Evolutionary conservation across 2,888 invertebrate genomes (phyloP), one percentile per base, ranked within the genome.

Genomic region (Petrolisthes cinctipes): DNA sequence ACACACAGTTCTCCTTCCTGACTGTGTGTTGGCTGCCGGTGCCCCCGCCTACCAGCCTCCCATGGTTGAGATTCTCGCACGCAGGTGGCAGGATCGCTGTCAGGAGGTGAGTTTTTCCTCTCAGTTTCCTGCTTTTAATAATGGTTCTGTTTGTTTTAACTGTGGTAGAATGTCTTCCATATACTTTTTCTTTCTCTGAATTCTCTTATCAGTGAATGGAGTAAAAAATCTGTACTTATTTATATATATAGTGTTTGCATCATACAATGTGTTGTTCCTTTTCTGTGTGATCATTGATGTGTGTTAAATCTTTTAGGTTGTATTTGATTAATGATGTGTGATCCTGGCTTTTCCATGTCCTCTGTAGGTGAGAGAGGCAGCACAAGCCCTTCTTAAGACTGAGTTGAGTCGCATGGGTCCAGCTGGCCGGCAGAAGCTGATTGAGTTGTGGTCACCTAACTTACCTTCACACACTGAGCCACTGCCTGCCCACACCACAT

Each of bases 71-170:
- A 97, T 98, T 95, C 94, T 99, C 94, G 99, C 99, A 0, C 95
- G 98, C 23, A 94, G 98, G 90, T 99, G 99, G 99, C 99, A 99
- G 93, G 99, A 99, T 93, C 97, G 98, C 92, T 99, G 99, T 93
- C 95, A 99, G 5, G 99, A 99, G 94, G 98, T 98, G 80, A 87
- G 71, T 57, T 5, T 17, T 37, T 37, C 37, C 37, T 37, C 37
- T 0, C 2, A 1, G 37, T 37, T 37, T 66, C 66, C 66, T 66
- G 3, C 11, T n/a, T n/a, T 2, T 66, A 66, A 66, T 14, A 66
- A 66, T 66, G 1, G 14, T 1, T 66, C 66, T 66, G 1, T 14
- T n/a, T 66, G 14, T 66, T 11, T 66, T 66, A n/a, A 14, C 66
- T 14, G 66, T 66, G 66, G 11, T 14, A n/a, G 66, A n/a, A 66